These are phyloP conservation scores for Callipepla squamata DNA, from an alignment of 2,113 vertebrate genomes.

Conservation along the genomic window DNA sequence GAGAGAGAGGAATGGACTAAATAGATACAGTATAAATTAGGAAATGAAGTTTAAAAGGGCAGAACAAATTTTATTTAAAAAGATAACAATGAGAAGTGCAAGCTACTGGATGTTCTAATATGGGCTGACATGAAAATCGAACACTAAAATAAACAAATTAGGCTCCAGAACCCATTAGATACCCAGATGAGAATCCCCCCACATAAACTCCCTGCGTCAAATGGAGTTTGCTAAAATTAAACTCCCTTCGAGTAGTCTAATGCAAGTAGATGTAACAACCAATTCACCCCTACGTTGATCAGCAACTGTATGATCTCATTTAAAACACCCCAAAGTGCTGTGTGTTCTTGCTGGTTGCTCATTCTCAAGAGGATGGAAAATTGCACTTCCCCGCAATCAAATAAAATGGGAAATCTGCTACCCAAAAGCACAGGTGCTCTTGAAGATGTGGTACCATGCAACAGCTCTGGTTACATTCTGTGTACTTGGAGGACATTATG, in stretches of 20 bases:
- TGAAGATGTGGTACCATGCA: not conserved
- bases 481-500: not conserved
- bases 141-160: not conserved
- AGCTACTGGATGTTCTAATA: not conserved
- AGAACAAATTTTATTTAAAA: not conserved
- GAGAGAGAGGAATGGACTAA: too few species aligned
- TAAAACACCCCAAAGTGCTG: not conserved
- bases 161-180: not conserved
- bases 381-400: not conserved
- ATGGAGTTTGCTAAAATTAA: not conserved
- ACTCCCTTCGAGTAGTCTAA: not conserved
- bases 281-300: not conserved
- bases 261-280: constrained; percentile 1
- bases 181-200: not conserved
- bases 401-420: not conserved
- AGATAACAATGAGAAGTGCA: not conserved
- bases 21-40: too few species aligned
- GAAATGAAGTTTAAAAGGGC: not conserved
- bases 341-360: not conserved
- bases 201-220: not conserved
- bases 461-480: not conserved
- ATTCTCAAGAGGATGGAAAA: not conserved
- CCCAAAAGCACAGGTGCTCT: not conserved
- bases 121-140: not conserved
- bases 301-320: not conserved